Evolutionary conservation across 1,140 invertebrate species (phyloP).

Genomic region (Papilio machaon): DNA sequence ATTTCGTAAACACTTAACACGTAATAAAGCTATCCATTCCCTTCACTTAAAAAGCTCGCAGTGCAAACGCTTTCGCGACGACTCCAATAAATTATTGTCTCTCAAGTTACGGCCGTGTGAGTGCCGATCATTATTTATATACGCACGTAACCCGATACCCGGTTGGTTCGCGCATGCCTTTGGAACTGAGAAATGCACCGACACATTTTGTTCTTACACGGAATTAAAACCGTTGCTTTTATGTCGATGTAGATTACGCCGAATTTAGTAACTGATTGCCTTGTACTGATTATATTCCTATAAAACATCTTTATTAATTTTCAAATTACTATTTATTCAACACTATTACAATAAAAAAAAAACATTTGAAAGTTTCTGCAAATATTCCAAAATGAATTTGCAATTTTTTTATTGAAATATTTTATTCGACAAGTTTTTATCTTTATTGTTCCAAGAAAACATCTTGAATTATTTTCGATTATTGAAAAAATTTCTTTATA

Average conservation of each 20-base stretch:
- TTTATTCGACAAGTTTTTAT: not conserved
- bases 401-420: no score
- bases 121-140: constrained; percentile 36
- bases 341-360: no score
- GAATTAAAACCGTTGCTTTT: constrained; percentile 22
- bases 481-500: not conserved
- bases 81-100: constrained; percentile 33
- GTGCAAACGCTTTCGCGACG: constrained; percentile 29
- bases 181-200: constrained; percentile 4
- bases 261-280: not conserved
- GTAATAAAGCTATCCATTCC: constrained; percentile 31
- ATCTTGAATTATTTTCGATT: not conserved
- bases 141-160: constrained; percentile 29
- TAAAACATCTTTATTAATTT: no score
- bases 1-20: constrained; percentile 29
- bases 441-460: not conserved
- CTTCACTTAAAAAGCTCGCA: constrained; percentile 31
- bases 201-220: constrained; percentile 6
- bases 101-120: constrained; percentile 31
- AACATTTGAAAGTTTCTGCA: no score
- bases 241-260: not conserved
- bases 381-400: no score
- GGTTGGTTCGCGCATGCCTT: not conserved
- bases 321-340: no score
- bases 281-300: not conserved